phyloP scores from a whole-genome alignment of 2,113 vertebrate genomes.

The Tragelaphus scriptus region DNA sequence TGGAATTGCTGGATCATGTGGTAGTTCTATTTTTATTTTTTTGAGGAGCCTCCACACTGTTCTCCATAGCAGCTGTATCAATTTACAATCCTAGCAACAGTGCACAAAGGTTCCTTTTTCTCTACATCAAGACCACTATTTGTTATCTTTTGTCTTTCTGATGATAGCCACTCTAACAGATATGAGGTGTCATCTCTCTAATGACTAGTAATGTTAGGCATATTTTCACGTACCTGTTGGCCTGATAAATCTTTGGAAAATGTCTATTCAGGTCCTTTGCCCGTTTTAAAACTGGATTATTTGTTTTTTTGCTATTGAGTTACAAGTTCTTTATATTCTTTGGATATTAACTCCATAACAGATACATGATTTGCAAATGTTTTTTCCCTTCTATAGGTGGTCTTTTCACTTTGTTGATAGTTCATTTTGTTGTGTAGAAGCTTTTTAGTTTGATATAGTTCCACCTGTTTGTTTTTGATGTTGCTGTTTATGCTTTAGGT shows the following conservation, averaged over 20 bases:
- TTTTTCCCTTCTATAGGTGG: background rate
- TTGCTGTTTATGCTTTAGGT: background rate
- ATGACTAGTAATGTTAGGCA: background rate
- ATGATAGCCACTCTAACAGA: background rate
- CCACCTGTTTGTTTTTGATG: background rate
- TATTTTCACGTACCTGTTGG: background rate
- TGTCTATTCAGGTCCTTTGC: background rate
- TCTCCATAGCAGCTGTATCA: background rate
- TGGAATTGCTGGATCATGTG: background rate
- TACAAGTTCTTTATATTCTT: background rate
- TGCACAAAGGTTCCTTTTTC: background rate
- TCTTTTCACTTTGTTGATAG: background rate
- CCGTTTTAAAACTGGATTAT: background rate
- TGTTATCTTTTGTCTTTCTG: background rate
- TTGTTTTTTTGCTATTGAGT: background rate
- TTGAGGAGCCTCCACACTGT: background rate
- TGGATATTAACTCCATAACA: background rate
- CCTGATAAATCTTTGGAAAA: background rate
- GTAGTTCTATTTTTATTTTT: background rate
- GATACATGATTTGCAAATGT: background rate
- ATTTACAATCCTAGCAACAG: background rate
- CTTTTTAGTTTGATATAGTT: background rate
- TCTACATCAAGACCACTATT: background rate
- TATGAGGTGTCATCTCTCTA: background rate
- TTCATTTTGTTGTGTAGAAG: background rate